Evolutionary conservation across 2,113 vertebrate species (phyloP), one percentile per base, ranked within the genome.

Genomic region (Apeltes quadracus): DNA sequence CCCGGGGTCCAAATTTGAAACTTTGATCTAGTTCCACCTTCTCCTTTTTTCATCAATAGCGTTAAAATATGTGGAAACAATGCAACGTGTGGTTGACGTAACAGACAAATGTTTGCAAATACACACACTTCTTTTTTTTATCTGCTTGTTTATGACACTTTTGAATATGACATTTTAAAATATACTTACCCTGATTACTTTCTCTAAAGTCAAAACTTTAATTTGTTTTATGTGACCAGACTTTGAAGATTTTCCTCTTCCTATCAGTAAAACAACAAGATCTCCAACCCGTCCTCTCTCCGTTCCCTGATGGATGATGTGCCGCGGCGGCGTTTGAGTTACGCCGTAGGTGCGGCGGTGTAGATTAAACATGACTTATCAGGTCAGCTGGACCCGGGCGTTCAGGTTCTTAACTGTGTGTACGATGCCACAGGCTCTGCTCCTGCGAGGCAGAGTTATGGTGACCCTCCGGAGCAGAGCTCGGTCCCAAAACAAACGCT

Each of bases 401-500:
- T 1, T 29, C 22, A 59, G 32, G 75, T 81, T 81, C 68, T 29
- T 44, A 80, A 69, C 68, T 76, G 70, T 46, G 70, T 46, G 46
- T 82, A 73, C 9, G 38, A 67, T 88, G 84, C 88, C 82, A 81
- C 82, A 53, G 63, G 36, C 79, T 71, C 57, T 51, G 77, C 67
- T 83, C 78, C 63, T 66, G 62, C 51, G 2, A 44, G 61, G 71
- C 70, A 61, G 81, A 88, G 87, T 88, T 90, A 88, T 32, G 66
- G 76, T 90, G 88, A 90, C 90, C 87, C 85, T 80, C 38, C 59
- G 63, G 43, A n/a, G 54, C 74, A 68, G 63, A 74, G 61, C 67
- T 38, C 25, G 3, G 61, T 81, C 80, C 65, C 83, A 87, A 90
- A 90, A 86, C 86, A 90, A 88, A 77, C 1, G 32, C 69, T 81